These are phyloP conservation scores for Pinctada fucata DNA, from an alignment of 2,888 invertebrate species.

Conservation along the genomic window DNA sequence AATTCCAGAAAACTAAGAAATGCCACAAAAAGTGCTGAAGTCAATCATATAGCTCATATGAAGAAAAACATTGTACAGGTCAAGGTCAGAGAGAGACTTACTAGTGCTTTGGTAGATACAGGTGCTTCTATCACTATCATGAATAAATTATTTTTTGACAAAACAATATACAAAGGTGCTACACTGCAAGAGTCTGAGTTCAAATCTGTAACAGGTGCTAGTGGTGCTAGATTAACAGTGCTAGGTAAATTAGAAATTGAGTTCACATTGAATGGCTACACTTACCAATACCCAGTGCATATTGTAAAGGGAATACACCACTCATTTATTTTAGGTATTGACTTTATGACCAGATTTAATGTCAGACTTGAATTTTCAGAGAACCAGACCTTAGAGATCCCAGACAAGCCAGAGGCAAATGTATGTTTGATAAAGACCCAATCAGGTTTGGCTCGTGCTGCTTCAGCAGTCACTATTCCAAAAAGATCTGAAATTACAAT, in stretches of 20 bases:
- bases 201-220: neutral
- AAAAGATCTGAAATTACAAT: constrained; percentile 6
- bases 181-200: neutral
- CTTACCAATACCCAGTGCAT: neutral
- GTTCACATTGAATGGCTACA: neutral
- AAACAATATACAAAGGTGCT: neutral
- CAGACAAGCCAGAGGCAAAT: neutral
- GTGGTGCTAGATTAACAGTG: neutral
- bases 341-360: neutral
- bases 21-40: neutral
- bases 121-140: neutral
- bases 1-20: neutral
- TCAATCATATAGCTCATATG: neutral
- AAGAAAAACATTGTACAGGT: neutral
- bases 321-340: neutral
- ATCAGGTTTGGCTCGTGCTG: constrained; percentile 12
- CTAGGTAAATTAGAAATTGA: neutral
- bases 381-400: neutral
- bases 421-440: neutral
- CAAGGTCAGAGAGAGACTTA: neutral
- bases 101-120: constrained; percentile 5
- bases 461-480: constrained; percentile 10
- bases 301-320: neutral
- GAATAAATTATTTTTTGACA: neutral
- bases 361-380: neutral